These are phyloP conservation scores for Geophilus truncorum DNA, from an alignment of 2,888 invertebrate species.

Conservation along the genomic window DNA sequence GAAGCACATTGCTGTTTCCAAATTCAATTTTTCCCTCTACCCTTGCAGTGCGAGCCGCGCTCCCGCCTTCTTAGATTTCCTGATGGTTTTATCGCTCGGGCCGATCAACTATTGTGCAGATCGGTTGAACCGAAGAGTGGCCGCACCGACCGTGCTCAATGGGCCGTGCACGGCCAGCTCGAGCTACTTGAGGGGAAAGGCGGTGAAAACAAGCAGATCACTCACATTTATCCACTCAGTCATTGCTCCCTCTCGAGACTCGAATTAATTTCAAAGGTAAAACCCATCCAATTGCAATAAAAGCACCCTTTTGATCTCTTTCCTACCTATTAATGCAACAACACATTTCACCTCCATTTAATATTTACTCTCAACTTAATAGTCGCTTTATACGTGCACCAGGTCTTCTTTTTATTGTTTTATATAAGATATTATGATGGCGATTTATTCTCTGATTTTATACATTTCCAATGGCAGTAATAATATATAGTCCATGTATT, in stretches of 20 bases:
- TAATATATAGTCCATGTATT: not conserved
- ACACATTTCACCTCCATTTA: not conserved
- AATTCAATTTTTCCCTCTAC: not conserved
- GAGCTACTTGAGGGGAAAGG: not conserved
- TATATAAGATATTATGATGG: too few species aligned
- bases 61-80: conserved; percentile 12
- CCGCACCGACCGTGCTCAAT: conserved; percentile 20
- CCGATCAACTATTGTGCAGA: conserved; percentile 11
- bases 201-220: conserved; percentile 16
- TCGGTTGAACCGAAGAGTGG: conserved; percentile 2
- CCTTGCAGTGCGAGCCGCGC: too few species aligned
- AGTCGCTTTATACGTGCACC: too few species aligned
- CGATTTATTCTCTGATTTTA: not conserved
- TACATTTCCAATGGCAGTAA: not conserved
- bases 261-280: not conserved
- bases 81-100: not conserved
- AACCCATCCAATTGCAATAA: not conserved
- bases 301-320: not conserved
- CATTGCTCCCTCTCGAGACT: not conserved
- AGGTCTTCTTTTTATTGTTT: too few species aligned
- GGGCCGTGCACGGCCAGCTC: not conserved
- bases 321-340: not conserved
- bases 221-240: not conserved
- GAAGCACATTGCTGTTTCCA: conserved; percentile 7
- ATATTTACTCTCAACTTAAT: not conserved